Conservation (phyloP, 2,888 invertebrate species). For the Andrena camellia region DNA sequence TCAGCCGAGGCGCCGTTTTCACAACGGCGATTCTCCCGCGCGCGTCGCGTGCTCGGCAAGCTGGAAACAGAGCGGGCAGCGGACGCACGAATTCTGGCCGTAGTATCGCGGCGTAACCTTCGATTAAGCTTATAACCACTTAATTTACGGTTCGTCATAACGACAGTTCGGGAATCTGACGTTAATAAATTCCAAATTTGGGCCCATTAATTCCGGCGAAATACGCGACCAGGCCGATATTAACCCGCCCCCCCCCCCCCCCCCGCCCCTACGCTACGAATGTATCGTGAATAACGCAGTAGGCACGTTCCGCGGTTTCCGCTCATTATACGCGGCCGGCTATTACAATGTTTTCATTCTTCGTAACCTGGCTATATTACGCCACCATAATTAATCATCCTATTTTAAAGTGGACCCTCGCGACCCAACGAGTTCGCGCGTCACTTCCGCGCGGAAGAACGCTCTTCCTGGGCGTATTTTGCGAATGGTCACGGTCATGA, state of each 20-base stretch:
- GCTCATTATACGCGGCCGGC: slow-evolving; percentile 54
- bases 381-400: slow-evolving; percentile 56
- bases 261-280: slow-evolving; percentile 31
- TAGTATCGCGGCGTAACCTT: slow-evolving; percentile 17
- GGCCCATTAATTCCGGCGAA: slow-evolving; percentile 55
- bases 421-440: background rate
- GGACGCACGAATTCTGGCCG: background rate
- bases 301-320: slow-evolving; percentile 57
- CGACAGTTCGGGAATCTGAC: slow-evolving; percentile 43
- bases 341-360: slow-evolving; percentile 72
- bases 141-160: slow-evolving; percentile 36
- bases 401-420: slow-evolving; percentile 10
- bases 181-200: slow-evolving; percentile 66
- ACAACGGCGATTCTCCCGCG: background rate
- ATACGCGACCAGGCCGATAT: slow-evolving; percentile 40
- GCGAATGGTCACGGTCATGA: background rate
- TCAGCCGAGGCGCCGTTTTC: background rate
- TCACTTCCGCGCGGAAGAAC: background rate
- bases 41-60: background rate
- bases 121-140: slow-evolving; percentile 35
- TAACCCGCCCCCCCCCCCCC: too few relatives aligned
- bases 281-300: slow-evolving; percentile 61
- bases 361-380: slow-evolving; percentile 57
- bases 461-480: background rate
- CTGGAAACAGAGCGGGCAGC: slow-evolving; percentile 4